Evolutionary conservation across 2,113 vertebrate species (phyloP), one percentile per base, ranked within the genome.

Genomic region (Phaetusa simplex): DNA sequence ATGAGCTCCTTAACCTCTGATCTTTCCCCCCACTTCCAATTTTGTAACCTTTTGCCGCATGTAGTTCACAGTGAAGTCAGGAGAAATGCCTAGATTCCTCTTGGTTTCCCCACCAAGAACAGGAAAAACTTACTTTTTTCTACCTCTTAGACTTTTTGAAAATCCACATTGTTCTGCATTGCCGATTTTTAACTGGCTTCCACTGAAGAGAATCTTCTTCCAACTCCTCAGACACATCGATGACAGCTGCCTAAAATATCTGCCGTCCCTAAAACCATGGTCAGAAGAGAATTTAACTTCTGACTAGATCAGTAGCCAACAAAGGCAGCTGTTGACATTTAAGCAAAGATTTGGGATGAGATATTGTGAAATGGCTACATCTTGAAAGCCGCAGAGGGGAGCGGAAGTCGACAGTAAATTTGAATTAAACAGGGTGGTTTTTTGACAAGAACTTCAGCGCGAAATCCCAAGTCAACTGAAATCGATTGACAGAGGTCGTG

Each of bases 1-100:
- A 93, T 12, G 96, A 98, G 96, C 90, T 94, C 73, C 90, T 79
- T 90, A 29, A 97, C 95, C 97, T 97, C 93, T 97, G 96, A 82
- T 92, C 96, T 88, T 92, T 73, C 58, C 78, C 78, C 65, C 91
- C 19, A 76, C 17, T 90, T 38, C 87, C 92, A 94, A 69, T 83
- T 80, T 55, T 36, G 71, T 49, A 67, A 58, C 69, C 69, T 76
- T 81, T 72, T 1, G 3, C 77, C 2, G 8, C 40, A 4, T 5
- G 47, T 9, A 67, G 91, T 22, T 96, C 86, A 8, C 72, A 92
- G 58, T 8, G 14, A 64, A 76, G 61, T 94, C 64, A 32, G 90
- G 73, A 96, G 92, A 17, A 91, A 65, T 0, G 29, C 47, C 32
- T 29, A 30, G 55, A 82, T 91, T 92, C 67, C 71, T 86, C 87